Evolutionary conservation across 2,113 vertebrate genomes (phyloP), one percentile per base, ranked within the genome.

Genomic region (Charadrius vociferus): DNA sequence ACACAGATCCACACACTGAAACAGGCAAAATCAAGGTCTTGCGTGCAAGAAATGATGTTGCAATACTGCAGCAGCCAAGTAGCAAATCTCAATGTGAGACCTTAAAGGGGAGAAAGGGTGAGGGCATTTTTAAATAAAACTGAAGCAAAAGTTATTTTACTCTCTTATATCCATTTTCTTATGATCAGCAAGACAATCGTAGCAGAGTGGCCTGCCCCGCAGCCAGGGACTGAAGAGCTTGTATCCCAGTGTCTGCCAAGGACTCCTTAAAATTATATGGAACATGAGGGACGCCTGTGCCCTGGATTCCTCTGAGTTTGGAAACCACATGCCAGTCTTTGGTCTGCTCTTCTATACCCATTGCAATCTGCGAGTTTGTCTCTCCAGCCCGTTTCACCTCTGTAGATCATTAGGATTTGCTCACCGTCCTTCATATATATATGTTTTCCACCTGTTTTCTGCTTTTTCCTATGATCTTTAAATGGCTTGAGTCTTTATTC

Each of bases 91-190:
- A 68, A 30, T 0, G 1, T 10, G 12, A 77, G 12, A 65, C 6
- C 2, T 6, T 47, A 22, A 49, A 58, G 7, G 11, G 6, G 3
- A 1, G 3, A 4, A 62, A 36, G 11, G 1, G 3, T 37, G 23
- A 50, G 4, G 5, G 0, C 23, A 29, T 29, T 34, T 81, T 34
- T 5, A 30, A 86, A 61, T 7, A 73, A 65, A 82, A 56, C 3
- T 36, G 59, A 75, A 72, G 11, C 2, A 59, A 41, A 80, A 36
- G 13, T 37, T 5, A 39, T 71, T 86, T 80, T 72, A 56, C 15
- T 62, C 9, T 77, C 11, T 85, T 68, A 10, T 2, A 58, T 23
- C 13, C 3, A n/a, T 39, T 61, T 45, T 53, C 24, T 90, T 52
- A 45, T 2, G 9, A 29, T 23, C 32, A 86, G 27, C 22, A 56